A percentile compares a stretch with the other conserved stretches of the same genome.
Conservation (phyloP, 1,140 invertebrate genomes). For the Rhopalosiphum padi region DNA sequence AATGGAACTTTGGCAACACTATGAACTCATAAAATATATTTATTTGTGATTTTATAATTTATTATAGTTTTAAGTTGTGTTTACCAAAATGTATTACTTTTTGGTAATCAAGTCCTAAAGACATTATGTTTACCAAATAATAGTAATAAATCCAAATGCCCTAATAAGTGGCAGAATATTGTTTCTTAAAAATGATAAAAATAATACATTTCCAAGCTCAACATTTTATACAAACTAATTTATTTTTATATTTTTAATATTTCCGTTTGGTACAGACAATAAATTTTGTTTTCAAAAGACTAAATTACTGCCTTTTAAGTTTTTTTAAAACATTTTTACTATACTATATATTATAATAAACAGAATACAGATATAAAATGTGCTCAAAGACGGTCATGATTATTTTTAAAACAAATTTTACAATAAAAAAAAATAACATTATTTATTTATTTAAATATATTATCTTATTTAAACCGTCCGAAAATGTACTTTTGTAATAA, state of each 20-base stretch:
- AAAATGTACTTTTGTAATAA: neutral
- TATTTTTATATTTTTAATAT: conserved; percentile 46
- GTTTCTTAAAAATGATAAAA: conserved; percentile 15
- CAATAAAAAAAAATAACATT: conserved; percentile 1
- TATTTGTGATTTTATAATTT: conserved; percentile 52
- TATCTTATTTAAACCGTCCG: conserved; percentile 9
- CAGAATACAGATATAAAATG: neutral
- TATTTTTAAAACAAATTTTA: neutral
- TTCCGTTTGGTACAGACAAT: conserved; percentile 37
- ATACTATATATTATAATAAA: neutral
- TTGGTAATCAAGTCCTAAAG: conserved; percentile 31
- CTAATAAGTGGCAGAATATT: neutral
- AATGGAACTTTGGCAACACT: conserved; percentile 51
- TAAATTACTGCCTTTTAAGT: conserved; percentile 33
- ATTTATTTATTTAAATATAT: neutral
- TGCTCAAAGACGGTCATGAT: neutral
- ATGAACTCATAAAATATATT: conserved; percentile 1
- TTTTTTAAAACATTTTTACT: neutral
- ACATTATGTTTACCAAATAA: conserved; percentile 51
- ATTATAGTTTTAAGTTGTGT: conserved; percentile 44
- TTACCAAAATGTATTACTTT: conserved; percentile 35
- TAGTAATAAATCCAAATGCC: neutral
- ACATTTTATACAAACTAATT: conserved; percentile 41
- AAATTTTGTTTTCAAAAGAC: conserved; percentile 26
- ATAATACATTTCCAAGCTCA: conserved; percentile 25